Conservation (phyloP, 1,140 invertebrate genomes). For the Zaprionus lachaisei region DNA sequence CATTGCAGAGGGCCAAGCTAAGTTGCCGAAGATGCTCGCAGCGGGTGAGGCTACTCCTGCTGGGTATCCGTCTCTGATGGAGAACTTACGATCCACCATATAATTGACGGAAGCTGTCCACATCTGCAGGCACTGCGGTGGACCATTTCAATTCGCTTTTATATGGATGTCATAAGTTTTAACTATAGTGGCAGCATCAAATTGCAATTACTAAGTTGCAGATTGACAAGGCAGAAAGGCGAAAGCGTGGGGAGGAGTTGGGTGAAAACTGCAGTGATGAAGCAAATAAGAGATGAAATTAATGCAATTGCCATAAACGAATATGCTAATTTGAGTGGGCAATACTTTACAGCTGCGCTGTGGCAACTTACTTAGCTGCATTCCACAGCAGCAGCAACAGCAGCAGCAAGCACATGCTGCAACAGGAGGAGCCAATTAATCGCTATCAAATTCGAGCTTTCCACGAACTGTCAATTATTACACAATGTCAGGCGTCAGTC, state of each 20-base stretch:
- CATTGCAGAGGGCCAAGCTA: conserved; percentile 5
- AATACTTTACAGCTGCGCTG: not conserved
- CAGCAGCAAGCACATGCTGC: conserved; percentile 11
- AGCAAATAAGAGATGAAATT: conserved; percentile 54
- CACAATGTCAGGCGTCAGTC: conserved; percentile 74
- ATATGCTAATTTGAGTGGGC: conserved; percentile 70
- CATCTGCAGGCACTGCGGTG: conserved; percentile 25
- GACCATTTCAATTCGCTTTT: conserved; percentile 71
- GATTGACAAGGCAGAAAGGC: not conserved
- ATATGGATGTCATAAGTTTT: conserved; percentile 65
- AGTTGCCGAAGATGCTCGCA: conserved; percentile 15
- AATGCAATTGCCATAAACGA: conserved; percentile 68
- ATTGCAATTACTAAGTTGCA: conserved; percentile 56
- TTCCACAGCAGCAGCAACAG: conserved; percentile 30
- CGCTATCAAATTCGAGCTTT: conserved; percentile 69
- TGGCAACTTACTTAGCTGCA: conserved; percentile 34
- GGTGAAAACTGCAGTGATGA: conserved; percentile 9
- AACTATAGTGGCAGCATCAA: conserved; percentile 60
- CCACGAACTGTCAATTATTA: conserved; percentile 81
- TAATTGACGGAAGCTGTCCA: conserved; percentile 74
- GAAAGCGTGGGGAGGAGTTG: not conserved
- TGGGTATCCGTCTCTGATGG: conserved; percentile 35
- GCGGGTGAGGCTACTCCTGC: conserved; percentile 54
- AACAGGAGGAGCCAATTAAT: conserved; percentile 69
- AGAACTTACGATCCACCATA: conserved; percentile 46